Percentiles rank a stretch among this genome's conserved stretches.
phyloP scores from a whole-genome alignment of 1,140 invertebrate species.

The Aricia agestis region DNA sequence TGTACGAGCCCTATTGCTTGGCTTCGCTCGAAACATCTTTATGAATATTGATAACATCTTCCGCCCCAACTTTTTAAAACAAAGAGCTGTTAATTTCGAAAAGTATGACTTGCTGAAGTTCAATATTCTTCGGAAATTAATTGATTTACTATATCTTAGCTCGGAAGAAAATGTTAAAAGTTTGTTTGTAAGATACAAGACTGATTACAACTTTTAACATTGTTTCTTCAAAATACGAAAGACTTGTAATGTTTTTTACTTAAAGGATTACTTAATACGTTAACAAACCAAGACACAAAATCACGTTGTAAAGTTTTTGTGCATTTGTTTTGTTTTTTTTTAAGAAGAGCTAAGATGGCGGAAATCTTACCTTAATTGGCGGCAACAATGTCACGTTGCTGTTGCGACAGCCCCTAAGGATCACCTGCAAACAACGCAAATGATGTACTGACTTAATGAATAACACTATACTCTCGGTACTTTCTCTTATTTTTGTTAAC shows the following conservation, averaged over 20 bases:
- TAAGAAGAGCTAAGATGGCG: too few relatives aligned
- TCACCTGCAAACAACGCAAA: too few relatives aligned
- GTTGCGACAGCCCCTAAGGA: too few relatives aligned
- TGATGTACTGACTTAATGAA: too few relatives aligned
- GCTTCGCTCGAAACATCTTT: slow-evolving; percentile 63
- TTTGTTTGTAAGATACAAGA: slow-evolving; percentile 1
- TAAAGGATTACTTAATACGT: slow-evolving; percentile 12
- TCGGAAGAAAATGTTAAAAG: slow-evolving; percentile 22
- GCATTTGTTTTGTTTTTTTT: too few relatives aligned
- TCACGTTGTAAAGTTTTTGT: too few relatives aligned
- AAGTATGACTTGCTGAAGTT: slow-evolving; percentile 33
- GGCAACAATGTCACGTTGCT: too few relatives aligned
- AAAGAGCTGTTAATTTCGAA: slow-evolving; percentile 51
- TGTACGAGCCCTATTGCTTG: slow-evolving; percentile 38
- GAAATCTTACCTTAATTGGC: too few relatives aligned
- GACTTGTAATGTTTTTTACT: background rate
- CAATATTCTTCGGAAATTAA: slow-evolving; percentile 26
- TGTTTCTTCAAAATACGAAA: background rate
- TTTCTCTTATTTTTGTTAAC: too few relatives aligned
- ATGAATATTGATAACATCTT: slow-evolving; percentile 72
- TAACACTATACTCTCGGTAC: too few relatives aligned
- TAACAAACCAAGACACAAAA: background rate
- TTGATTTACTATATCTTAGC: slow-evolving; percentile 7
- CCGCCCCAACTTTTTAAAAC: slow-evolving; percentile 58
- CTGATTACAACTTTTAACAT: background rate